Evolutionary conservation across 1,140 invertebrate species (phyloP).

Genomic region (Pseudoatta argentina): DNA sequence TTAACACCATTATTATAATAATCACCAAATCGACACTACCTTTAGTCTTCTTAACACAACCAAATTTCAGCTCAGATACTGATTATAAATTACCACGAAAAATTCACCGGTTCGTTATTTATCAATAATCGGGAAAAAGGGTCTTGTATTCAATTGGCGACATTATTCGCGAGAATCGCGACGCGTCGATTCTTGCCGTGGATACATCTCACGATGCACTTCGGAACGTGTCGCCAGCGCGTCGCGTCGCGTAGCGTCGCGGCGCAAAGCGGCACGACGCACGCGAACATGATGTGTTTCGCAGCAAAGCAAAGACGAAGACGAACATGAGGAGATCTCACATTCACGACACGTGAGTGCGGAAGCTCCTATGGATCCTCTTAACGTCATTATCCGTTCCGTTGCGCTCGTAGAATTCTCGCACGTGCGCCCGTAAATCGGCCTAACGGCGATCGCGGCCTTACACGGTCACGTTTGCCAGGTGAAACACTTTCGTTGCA

Average conservation of each 20-base stretch:
- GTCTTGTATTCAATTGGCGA: not conserved
- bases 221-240: not conserved
- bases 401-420: constrained; percentile 63
- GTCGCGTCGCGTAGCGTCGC: too few relatives aligned
- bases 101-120: not conserved
- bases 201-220: constrained; percentile 1
- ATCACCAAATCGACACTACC: not conserved
- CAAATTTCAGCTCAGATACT: not conserved
- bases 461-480: constrained; percentile 57
- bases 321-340: constrained; percentile 27
- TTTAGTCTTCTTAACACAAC: not conserved
- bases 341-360: constrained; percentile 32
- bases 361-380: constrained; percentile 64
- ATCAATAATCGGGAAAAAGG: not conserved
- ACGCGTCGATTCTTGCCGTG: not conserved
- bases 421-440: constrained; percentile 72
- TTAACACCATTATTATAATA: not conserved
- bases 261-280: not conserved
- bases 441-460: constrained; percentile 69
- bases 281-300: constrained; percentile 1
- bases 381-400: constrained; percentile 70
- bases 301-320: not conserved
- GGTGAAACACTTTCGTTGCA: constrained; percentile 59
- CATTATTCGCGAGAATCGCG: not conserved
- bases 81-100: not conserved